phyloP scores from a whole-genome alignment of 2,888 invertebrate genomes.

The Camptogramma bilineatum region DNA sequence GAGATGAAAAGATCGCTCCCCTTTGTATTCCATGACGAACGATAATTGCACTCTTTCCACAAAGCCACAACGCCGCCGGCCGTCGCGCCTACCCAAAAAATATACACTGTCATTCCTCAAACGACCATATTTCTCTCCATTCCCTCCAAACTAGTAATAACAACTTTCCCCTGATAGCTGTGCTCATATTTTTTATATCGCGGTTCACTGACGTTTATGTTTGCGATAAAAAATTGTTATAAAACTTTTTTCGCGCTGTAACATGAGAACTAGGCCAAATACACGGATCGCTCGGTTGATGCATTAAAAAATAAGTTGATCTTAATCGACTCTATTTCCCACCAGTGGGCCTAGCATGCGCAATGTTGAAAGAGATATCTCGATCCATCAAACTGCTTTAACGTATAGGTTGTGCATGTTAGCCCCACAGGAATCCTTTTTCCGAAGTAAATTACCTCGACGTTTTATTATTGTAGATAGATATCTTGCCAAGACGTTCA shows the following conservation, averaged over 20 bases:
- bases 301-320: no score
- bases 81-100: background rate
- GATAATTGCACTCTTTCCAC: conserved; percentile 12
- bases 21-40: conserved; percentile 17
- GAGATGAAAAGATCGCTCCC: conserved; percentile 13
- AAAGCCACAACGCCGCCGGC: background rate
- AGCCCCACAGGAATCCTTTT: no score
- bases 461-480: no score
- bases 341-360: no score
- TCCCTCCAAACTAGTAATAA: background rate
- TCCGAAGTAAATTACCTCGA: no score
- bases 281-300: background rate
- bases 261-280: background rate
- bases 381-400: no score
- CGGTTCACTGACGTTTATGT: conserved; percentile 3
- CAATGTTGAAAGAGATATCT: no score
- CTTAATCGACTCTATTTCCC: no score
- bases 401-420: no score
- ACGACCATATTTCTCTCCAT: background rate
- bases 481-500: no score
- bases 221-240: conserved; percentile 12
- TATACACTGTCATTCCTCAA: background rate
- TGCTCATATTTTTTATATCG: conserved; percentile 7
- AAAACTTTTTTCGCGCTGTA: conserved; percentile 3
- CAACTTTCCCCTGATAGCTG: background rate